A percentile compares a stretch with the other conserved stretches of the same genome.
phyloP scores from a whole-genome alignment of 2,797 vertebrate genomes.

The Aplochiton taeniatus region DNA sequence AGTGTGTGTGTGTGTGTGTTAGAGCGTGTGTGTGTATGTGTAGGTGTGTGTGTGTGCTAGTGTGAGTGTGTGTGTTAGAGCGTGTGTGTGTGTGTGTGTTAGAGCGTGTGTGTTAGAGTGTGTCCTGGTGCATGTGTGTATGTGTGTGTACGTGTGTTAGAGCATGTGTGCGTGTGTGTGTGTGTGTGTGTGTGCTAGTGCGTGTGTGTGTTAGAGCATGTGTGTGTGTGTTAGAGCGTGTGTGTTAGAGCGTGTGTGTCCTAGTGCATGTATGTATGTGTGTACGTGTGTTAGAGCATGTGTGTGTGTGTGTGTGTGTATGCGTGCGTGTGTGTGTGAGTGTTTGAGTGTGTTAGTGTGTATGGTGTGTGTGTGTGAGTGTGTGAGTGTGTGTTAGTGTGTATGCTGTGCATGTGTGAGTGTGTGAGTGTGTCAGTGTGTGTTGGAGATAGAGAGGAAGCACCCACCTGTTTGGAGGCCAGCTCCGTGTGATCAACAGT shows the following conservation, averaged over 20 bases:
- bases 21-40: no score
- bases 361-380: not conserved
- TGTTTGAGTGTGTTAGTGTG: not conserved
- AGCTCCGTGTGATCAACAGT: slow-evolving; percentile 83
- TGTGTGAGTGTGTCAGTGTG: not conserved
- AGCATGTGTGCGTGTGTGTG: not conserved
- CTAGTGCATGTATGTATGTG: not conserved
- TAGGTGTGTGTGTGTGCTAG: no score
- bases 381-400: not conserved
- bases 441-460: not conserved
- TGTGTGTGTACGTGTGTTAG: not conserved
- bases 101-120: no score
- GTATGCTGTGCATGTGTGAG: slow-evolving; percentile 1
- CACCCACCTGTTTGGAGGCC: slow-evolving; percentile 87
- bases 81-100: no score
- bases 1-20: no score
- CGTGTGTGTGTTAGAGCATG: not conserved
- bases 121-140: no score
- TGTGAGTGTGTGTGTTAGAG: no score
- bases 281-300: not conserved
- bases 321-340: not conserved
- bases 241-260: not conserved
- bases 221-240: not conserved
- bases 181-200: not conserved
- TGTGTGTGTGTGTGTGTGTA: not conserved